These are phyloP conservation scores for Medauroidea extradentata DNA, from an alignment of 1,140 invertebrate genomes.

Conservation along the genomic window DNA sequence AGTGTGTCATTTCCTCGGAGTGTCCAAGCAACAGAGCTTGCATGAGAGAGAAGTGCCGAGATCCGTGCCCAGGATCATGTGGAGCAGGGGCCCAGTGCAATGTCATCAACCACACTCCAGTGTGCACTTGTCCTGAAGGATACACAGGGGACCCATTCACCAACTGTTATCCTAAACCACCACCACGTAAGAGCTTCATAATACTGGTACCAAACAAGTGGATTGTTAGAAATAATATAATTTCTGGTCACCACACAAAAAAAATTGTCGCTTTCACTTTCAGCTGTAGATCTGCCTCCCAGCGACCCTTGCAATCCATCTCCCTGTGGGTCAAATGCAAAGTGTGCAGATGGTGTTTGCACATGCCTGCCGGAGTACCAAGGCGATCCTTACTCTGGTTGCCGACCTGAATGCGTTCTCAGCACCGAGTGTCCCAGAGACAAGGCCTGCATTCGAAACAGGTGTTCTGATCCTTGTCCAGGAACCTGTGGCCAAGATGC, in stretches of 20 bases:
- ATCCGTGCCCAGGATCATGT: constrained; percentile 71
- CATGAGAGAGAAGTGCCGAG: constrained; percentile 64
- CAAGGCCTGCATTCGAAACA: constrained; percentile 61
- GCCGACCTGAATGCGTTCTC: constrained; percentile 65
- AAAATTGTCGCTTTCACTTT: constrained; percentile 16
- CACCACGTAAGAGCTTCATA: constrained; percentile 34
- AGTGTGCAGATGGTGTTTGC: constrained; percentile 53
- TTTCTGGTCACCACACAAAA: background rate
- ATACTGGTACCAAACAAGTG: too few species aligned
- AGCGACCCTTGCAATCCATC: constrained; percentile 30
- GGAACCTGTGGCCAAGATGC: constrained; percentile 70
- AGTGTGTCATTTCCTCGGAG: constrained; percentile 66
- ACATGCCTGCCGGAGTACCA: constrained; percentile 64
- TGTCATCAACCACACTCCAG: constrained; percentile 52
- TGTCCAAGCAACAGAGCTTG: constrained; percentile 66
- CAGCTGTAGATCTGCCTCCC: constrained; percentile 21
- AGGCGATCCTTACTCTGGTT: constrained; percentile 70
- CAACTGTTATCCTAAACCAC: constrained; percentile 47
- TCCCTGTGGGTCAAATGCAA: constrained; percentile 34
- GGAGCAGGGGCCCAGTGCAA: constrained; percentile 56
- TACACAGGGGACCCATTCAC: constrained; percentile 58
- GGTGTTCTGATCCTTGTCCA: constrained; percentile 66
- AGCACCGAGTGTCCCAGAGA: constrained; percentile 65
- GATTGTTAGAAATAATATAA: too few species aligned
- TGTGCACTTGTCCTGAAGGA: constrained; percentile 52